A percentile compares a stretch with the other conserved stretches of the same genome.
Conservation (phyloP, 2,888 invertebrate genomes). For the Kuschelorhynchus macadamiae region DNA sequence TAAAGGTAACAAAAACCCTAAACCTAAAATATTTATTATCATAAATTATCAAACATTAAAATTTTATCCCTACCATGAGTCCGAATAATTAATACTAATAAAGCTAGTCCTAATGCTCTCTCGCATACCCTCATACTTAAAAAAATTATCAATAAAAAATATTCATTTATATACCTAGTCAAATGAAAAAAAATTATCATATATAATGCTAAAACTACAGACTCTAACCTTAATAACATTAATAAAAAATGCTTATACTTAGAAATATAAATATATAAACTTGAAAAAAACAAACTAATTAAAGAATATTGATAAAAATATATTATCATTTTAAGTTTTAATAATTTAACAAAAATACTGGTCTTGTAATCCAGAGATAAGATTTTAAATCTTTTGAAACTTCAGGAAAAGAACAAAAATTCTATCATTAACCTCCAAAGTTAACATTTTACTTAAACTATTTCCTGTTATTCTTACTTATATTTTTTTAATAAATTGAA, state of each 20-base stretch:
- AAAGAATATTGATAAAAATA: slow-evolving; percentile 60
- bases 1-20: slow-evolving; percentile 71
- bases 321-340: slow-evolving; percentile 69
- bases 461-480: slow-evolving; percentile 69
- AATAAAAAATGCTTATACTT: slow-evolving; percentile 74
- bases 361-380: slow-evolving; percentile 79
- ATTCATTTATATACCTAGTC: slow-evolving; percentile 47
- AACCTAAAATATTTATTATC: slow-evolving; percentile 72
- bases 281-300: slow-evolving; percentile 70
- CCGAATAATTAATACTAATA: slow-evolving; percentile 76
- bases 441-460: slow-evolving; percentile 80
- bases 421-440: slow-evolving; percentile 79
- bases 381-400: slow-evolving; percentile 73
- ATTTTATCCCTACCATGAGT: slow-evolving; percentile 77
- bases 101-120: slow-evolving; percentile 74
- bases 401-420: slow-evolving; percentile 72
- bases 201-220: slow-evolving; percentile 74
- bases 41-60: slow-evolving; percentile 73
- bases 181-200: slow-evolving; percentile 70
- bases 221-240: slow-evolving; percentile 74
- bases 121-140: slow-evolving; percentile 77
- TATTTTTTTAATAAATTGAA: slow-evolving; percentile 62
- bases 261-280: slow-evolving; percentile 71
- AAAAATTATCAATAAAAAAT: slow-evolving; percentile 75
- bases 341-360: slow-evolving; percentile 72